These are phyloP conservation scores for Taenioides sp. DNA, from an alignment of 2,797 vertebrate species.

Conservation along the genomic window DNA sequence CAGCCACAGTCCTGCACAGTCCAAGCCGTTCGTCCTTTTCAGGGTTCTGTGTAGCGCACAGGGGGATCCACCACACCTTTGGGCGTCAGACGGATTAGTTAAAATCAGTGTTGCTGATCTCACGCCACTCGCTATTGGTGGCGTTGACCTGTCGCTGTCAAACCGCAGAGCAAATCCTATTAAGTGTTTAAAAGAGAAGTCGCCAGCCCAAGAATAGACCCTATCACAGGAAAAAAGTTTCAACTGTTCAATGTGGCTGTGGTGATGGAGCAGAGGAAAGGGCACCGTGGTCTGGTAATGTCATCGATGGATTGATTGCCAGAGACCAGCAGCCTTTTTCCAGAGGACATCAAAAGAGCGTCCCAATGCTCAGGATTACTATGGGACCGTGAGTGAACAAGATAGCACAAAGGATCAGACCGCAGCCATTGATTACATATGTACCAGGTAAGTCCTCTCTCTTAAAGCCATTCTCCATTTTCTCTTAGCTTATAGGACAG, in stretches of 20 bases:
- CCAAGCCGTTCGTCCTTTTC: conserved; percentile 62
- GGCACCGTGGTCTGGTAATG: conserved; percentile 44
- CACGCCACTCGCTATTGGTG: conserved; percentile 64
- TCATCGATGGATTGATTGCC: conserved; percentile 61
- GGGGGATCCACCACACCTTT: conserved; percentile 60
- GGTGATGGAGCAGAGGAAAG: conserved; percentile 45
- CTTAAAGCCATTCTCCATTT: conserved; percentile 4
- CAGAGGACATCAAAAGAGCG: conserved; percentile 67
- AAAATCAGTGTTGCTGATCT: conserved; percentile 66
- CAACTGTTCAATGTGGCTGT: conserved; percentile 35
- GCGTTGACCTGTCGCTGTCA: conserved; percentile 72
- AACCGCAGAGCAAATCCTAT: conserved; percentile 77
- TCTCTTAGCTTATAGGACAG: neutral
- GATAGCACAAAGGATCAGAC: conserved; percentile 59
- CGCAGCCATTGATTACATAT: conserved; percentile 62
- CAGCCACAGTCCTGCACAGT: conserved; percentile 34
- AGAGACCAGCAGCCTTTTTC: conserved; percentile 48
- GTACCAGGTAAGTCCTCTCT: conserved; percentile 59
- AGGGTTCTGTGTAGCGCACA: conserved; percentile 52
- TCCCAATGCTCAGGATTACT: conserved; percentile 72
- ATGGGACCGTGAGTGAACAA: conserved; percentile 56
- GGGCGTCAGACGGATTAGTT: conserved; percentile 73
- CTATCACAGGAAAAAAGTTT: conserved; percentile 69
- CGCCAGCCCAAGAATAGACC: conserved; percentile 79
- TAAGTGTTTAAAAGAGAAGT: conserved; percentile 72